Evolutionary conservation across 1,140 invertebrate genomes (phyloP).

Genomic region (Thrips palmi): DNA sequence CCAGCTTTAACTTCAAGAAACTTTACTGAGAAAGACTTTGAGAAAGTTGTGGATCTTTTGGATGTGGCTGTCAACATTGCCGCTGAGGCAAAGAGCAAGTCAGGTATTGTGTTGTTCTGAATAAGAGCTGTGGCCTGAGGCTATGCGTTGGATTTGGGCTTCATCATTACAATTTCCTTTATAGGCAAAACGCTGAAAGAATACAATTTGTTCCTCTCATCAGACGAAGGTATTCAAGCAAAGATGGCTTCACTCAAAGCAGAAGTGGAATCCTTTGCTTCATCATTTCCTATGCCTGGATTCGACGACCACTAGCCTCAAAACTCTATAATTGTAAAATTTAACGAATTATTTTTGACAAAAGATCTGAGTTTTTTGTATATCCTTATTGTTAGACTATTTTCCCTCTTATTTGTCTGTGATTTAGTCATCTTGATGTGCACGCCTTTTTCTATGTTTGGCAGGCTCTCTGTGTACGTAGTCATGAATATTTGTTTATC

Average conservation of each 20-base stretch:
- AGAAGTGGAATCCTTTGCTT: conserved; percentile 33
- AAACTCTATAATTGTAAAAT: no score
- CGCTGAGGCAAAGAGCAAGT: conserved; percentile 22
- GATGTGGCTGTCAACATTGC: conserved; percentile 31
- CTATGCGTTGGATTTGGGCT: neutral
- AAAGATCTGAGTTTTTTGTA: no score
- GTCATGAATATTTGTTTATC: no score
- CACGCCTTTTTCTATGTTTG: no score
- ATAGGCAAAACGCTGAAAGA: conserved; percentile 28
- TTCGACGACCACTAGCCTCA: conserved; percentile 24
- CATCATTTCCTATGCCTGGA: conserved; percentile 36
- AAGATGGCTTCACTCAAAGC: conserved; percentile 24
- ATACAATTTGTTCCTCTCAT: conserved; percentile 30
- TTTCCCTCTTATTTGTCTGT: no score
- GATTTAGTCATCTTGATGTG: no score
- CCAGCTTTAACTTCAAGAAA: conserved; percentile 41
- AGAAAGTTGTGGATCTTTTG: conserved; percentile 36
- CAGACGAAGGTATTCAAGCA: conserved; percentile 22
- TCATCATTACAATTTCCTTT: conserved; percentile 7
- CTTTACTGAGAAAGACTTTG: conserved; percentile 39
- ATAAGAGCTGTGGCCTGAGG: neutral
- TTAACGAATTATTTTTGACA: no score
- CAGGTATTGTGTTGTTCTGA: conserved; percentile 15
- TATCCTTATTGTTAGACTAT: no score
- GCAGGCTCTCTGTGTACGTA: no score